Evolutionary conservation across 2,888 invertebrate genomes (phyloP).

Genomic region (Teleogryllus oceanicus): DNA sequence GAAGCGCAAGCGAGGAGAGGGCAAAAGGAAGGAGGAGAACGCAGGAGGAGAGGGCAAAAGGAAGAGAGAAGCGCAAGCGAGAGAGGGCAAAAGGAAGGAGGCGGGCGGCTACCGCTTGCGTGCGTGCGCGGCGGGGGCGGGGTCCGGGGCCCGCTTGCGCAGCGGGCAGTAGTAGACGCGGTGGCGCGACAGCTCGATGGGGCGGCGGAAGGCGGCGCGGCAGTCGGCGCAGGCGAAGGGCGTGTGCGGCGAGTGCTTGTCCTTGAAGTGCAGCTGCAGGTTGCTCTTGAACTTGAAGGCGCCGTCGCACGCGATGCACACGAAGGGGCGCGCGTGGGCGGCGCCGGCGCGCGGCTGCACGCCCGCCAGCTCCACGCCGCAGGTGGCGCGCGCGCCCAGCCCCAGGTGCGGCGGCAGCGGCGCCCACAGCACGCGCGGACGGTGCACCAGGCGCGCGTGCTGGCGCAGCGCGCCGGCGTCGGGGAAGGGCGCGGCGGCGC

Average conservation of each 20-base stretch:
- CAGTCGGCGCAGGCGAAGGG: constrained; percentile 5
- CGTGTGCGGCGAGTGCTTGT: background rate
- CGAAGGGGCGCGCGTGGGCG: background rate
- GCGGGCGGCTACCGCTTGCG: no score
- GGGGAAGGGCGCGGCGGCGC: background rate
- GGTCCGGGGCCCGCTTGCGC: background rate
- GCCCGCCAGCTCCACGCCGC: background rate
- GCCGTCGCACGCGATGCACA: background rate
- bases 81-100: no score
- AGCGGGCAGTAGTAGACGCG: background rate
- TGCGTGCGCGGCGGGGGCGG: no score
- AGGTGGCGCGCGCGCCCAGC: background rate
- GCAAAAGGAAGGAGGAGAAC: no score
- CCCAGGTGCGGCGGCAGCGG: background rate
- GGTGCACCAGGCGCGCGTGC: background rate
- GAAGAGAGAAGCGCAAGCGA: no score
- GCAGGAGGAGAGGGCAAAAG: no score
- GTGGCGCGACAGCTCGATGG: background rate
- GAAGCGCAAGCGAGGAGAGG: no score
- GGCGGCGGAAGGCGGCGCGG: background rate
- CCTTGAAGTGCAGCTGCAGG: background rate
- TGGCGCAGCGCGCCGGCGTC: background rate
- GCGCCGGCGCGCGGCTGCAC: background rate
- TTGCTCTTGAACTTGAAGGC: constrained; percentile 8
- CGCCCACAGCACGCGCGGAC: background rate